A percentile compares a stretch with the other conserved stretches of the same genome.
phyloP scores from a whole-genome alignment of 2,888 invertebrate species.

The Cinara cedri region DNA sequence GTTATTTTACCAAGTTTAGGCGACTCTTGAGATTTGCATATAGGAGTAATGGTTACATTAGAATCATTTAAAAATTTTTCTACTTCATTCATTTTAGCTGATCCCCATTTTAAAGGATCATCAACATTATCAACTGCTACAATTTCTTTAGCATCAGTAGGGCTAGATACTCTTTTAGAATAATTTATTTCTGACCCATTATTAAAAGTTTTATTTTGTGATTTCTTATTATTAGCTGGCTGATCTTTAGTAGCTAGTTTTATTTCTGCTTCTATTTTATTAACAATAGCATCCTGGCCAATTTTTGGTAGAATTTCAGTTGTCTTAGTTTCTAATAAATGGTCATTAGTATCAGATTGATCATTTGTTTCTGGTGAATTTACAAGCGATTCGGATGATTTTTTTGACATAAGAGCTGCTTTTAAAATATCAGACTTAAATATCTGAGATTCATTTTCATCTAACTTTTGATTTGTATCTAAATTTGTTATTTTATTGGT shows the following conservation, averaged over 20 bases:
- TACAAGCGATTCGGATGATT: constrained; percentile 11
- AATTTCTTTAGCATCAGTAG: constrained; percentile 23
- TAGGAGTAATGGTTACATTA: constrained; percentile 58
- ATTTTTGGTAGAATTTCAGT: constrained; percentile 36
- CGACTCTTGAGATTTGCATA: constrained; percentile 36
- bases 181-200: background rate
- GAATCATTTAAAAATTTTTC: constrained; percentile 58
- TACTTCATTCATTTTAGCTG: constrained; percentile 57
- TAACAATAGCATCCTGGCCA: constrained; percentile 35
- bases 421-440: constrained; percentile 51
- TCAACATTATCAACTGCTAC: background rate
- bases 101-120: constrained; percentile 47
- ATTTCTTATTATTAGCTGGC: constrained; percentile 3
- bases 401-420: constrained; percentile 53
- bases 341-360: background rate
- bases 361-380: background rate
- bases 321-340: constrained; percentile 16
- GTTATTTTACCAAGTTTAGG: constrained; percentile 58
- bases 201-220: constrained; percentile 9
- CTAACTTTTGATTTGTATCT: background rate
- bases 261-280: constrained; percentile 43
- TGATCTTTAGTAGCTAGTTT: constrained; percentile 9
- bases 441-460: constrained; percentile 33
- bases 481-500: background rate
- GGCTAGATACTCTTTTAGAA: constrained; percentile 6